These are phyloP conservation scores for Tetramorium simillimum DNA, from an alignment of 1,140 invertebrate species.

Conservation along the genomic window DNA sequence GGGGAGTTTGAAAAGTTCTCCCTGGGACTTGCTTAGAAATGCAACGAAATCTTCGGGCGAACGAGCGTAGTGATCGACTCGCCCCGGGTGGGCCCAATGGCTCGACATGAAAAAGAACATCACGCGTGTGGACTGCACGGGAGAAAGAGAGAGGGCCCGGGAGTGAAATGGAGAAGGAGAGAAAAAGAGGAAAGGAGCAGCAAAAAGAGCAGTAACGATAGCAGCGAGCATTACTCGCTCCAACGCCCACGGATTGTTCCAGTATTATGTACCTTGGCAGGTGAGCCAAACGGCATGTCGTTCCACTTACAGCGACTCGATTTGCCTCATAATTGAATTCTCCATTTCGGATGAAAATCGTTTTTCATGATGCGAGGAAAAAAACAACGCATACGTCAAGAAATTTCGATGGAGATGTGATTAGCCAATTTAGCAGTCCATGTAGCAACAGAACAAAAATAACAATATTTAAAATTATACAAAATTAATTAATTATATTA, in stretches of 20 bases:
- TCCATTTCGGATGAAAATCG: conserved; percentile 53
- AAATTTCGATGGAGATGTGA: neutral
- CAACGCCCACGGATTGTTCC: conserved; percentile 78
- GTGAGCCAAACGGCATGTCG: conserved; percentile 74
- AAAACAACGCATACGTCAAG: neutral
- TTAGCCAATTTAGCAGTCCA: neutral
- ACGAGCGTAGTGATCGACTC: conserved; percentile 73
- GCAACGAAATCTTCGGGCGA: conserved; percentile 75
- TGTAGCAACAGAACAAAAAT: neutral
- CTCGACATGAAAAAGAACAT: conserved; percentile 64
- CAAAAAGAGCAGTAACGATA: conserved; percentile 62
- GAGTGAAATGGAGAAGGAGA: neutral
- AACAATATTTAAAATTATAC: neutral
- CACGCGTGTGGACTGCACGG: neutral
- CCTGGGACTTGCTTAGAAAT: conserved; percentile 67
- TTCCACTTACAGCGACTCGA: conserved; percentile 70
- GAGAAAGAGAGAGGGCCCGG: conserved; percentile 7
- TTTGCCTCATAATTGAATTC: conserved; percentile 71
- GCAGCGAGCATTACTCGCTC: conserved; percentile 68
- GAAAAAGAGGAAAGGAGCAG: conserved; percentile 40
- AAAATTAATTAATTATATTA: neutral
- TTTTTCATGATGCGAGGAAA: neutral
- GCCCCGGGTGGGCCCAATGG: conserved; percentile 73
- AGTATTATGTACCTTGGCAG: conserved; percentile 76
- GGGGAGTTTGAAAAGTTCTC: conserved; percentile 43